A percentile compares a stretch with the other conserved stretches of the same genome.
These are phyloP conservation scores for Meliscaeva auricollis DNA, from an alignment of 2,888 invertebrate genomes.

Conservation along the genomic window DNA sequence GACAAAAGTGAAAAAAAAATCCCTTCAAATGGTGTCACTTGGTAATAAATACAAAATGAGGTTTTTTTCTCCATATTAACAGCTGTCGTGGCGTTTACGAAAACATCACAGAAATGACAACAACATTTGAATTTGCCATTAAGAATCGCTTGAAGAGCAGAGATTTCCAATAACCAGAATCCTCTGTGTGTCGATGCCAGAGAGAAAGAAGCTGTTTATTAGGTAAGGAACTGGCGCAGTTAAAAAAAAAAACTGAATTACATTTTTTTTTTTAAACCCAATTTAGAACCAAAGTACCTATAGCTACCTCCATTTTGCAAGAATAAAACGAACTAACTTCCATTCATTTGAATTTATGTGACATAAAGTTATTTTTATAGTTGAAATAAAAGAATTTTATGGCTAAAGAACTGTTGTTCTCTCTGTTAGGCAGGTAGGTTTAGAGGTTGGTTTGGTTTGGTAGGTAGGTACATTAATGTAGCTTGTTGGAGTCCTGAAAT, in stretches of 20 bases:
- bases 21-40: neutral
- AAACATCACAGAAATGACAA: conserved; percentile 8
- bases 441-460: no score
- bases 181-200: neutral
- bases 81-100: neutral
- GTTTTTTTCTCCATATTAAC: conserved; percentile 30
- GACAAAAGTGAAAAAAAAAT: neutral
- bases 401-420: conserved; percentile 9
- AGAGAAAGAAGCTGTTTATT: conserved; percentile 25
- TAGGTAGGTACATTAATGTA: neutral
- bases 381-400: conserved; percentile 37
- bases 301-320: conserved; percentile 1
- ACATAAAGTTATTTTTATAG: conserved; percentile 42
- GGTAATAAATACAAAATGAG: conserved; percentile 42
- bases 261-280: conserved; percentile 37
- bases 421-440: neutral
- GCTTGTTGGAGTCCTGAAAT: conserved; percentile 4
- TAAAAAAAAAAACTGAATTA: conserved; percentile 22
- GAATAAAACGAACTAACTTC: conserved; percentile 19
- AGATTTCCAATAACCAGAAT: conserved; percentile 25
- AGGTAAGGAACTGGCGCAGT: conserved; percentile 25
- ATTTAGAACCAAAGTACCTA: conserved; percentile 27
- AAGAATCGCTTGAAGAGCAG: conserved; percentile 27
- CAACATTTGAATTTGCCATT: conserved; percentile 24
- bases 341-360: conserved; percentile 45